Conservation (phyloP, 2,113 vertebrate genomes). For the Misgurnus anguillicaudatus region DNA sequence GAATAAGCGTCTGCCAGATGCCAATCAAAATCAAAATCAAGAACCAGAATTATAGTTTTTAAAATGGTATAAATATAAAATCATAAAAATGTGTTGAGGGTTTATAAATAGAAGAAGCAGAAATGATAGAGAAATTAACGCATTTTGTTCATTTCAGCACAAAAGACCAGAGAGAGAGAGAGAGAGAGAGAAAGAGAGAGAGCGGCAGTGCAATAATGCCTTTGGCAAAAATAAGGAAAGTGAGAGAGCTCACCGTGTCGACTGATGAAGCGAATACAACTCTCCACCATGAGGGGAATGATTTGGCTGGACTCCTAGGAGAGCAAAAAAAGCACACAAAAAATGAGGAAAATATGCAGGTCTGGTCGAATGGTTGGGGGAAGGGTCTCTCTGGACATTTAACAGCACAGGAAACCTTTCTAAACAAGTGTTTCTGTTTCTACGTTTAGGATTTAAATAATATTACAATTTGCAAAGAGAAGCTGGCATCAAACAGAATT, state of each 20-base stretch:
- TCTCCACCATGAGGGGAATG: slow-evolving; percentile 95
- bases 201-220: slow-evolving; percentile 6
- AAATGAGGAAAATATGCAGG: slow-evolving; percentile 6
- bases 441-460: neutral
- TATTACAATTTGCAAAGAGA: slow-evolving; percentile 53
- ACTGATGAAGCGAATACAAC: slow-evolving; percentile 97
- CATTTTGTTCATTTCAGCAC: neutral
- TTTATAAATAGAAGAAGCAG: slow-evolving; percentile 7
- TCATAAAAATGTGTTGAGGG: no score
- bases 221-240: slow-evolving; percentile 15
- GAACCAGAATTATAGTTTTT: no score
- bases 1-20: no score
- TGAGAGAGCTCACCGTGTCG: slow-evolving; percentile 84
- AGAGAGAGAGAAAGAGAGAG: no score
- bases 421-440: slow-evolving; percentile 44
- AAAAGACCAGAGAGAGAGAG: no score
- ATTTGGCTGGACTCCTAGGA: slow-evolving; percentile 85
- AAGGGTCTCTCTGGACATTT: slow-evolving; percentile 3
- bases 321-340: slow-evolving; percentile 3
- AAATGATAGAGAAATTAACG: slow-evolving; percentile 35
- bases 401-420: slow-evolving; percentile 20
- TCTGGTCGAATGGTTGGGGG: slow-evolving; percentile 14
- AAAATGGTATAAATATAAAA: no score
- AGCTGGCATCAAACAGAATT: slow-evolving; percentile 35
- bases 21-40: no score